Evolutionary conservation across 2,797 vertebrate genomes (phyloP).

Genomic region (Austrolebias charrua): DNA sequence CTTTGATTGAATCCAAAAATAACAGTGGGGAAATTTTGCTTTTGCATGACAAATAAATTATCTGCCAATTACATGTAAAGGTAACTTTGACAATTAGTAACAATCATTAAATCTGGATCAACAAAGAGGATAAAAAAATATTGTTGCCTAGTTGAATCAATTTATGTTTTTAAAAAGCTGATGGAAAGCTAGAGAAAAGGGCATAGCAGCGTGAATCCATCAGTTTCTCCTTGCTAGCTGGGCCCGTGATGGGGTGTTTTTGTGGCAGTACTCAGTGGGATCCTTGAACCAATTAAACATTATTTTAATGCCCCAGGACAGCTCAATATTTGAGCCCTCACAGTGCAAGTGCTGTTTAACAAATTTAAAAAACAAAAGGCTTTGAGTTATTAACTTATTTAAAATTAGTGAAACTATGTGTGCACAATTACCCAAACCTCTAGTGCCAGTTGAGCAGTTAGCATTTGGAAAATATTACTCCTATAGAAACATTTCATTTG

Average conservation of each 20-base stretch:
- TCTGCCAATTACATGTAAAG: constrained; percentile 14
- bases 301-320: constrained; percentile 48
- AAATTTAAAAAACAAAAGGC: constrained; percentile 22
- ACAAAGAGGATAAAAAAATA: neutral
- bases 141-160: constrained; percentile 27
- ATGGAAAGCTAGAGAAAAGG: constrained; percentile 26
- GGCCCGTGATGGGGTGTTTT: constrained; percentile 35
- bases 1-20: neutral
- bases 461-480: constrained; percentile 6
- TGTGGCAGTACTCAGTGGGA: constrained; percentile 42
- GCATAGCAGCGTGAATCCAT: constrained; percentile 48
- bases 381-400: constrained; percentile 15
- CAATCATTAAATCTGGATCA: constrained; percentile 17
- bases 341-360: constrained; percentile 22
- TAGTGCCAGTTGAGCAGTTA: neutral
- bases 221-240: constrained; percentile 32
- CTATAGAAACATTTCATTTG: constrained; percentile 16
- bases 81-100: constrained; percentile 7
- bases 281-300: constrained; percentile 46
- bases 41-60: neutral
- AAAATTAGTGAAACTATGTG: constrained; percentile 37
- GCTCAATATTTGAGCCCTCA: constrained; percentile 23
- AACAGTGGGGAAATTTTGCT: neutral
- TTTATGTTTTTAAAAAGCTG: constrained; percentile 27
- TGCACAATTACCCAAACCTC: constrained; percentile 15